Base-by-base conservation (phyloP, 1,140 invertebrate genomes). In the Saccostrea glomerata region DNA sequence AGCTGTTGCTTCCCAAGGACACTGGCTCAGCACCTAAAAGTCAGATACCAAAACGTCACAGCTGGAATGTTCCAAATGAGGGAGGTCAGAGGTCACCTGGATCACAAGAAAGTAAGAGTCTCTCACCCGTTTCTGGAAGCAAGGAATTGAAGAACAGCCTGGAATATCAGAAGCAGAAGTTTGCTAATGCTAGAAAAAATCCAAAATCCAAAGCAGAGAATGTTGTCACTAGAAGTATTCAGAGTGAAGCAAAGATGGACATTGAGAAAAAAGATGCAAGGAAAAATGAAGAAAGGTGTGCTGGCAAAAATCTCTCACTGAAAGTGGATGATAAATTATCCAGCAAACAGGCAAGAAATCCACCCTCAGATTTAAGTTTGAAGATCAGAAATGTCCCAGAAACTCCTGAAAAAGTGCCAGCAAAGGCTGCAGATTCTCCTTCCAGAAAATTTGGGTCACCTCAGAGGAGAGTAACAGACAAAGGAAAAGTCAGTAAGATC, bases 1-100 rank as follows among this genome's bases (percentile, higher is more conserved):
- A 89, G 70, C 40, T 89, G 30, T 40, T 89, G 25, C 83, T 36
- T 7, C 58, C 54, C 6, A 89, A 66, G n/a, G 85, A 86, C 9
- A 66, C n/a, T 23, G 25, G 73, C 30, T 58, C 60, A n/a, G 36
- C 7, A 13, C 70, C 84, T 6, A 84, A 84, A 23, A 87, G 82
- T 13, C 83, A 87, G 63, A 83, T 84, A 70, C 87, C 82, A 2
- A 73, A 73, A 36, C 36, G 58, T n/a, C 58, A 36, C 20, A 85
- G 84, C 84, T 85, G 84, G 84, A 83, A 83, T 56, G 40, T 83
- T 56, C 40, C 40, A 11, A 55, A 23, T 83, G 55, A 83, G 40
- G 40, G 40, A 47, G 40, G 55, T 23, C 40, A 83, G n/a, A 54
- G 82, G n/a, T 83, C 82, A 83, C 47, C 82, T 20, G 84, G 15